These are phyloP conservation scores for Salvator merianae DNA, from an alignment of 2,113 vertebrate species.

Conservation along the genomic window DNA sequence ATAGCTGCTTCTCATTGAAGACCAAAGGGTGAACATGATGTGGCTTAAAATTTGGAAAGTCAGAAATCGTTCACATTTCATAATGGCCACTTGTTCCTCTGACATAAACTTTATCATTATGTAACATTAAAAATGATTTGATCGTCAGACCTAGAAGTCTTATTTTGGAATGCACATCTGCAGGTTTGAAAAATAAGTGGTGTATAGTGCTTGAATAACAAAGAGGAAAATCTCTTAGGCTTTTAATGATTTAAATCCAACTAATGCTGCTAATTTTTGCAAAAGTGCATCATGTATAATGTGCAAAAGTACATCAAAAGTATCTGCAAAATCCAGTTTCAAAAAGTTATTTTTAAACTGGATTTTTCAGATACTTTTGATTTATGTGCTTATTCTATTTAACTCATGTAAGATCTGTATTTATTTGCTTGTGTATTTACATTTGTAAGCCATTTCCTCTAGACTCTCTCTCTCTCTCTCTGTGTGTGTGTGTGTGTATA, in stretches of 20 bases:
- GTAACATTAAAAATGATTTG: background rate
- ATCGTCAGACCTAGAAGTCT: background rate
- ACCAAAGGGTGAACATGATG: background rate
- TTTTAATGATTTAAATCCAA: background rate
- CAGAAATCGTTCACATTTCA: background rate
- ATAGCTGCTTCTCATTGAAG: background rate
- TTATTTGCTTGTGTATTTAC: no score
- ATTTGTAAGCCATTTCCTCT: no score
- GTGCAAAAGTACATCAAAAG: background rate
- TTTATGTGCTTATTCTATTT: no score
- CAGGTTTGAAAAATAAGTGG: background rate
- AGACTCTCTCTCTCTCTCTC: no score
- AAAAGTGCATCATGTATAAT: no score
- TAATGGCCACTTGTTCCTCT: background rate
- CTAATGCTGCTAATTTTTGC: background rate
- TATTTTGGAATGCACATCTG: background rate
- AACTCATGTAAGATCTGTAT: no score
- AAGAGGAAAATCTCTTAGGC: no score
- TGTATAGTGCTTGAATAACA: no score
- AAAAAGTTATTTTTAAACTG: no score
- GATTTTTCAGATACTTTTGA: no score
- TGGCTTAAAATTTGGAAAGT: background rate
- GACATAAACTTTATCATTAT: background rate
- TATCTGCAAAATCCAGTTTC: no score
- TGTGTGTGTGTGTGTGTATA: no score